Conservation (phyloP, 1,140 invertebrate genomes). For the Solen grandis region DNA sequence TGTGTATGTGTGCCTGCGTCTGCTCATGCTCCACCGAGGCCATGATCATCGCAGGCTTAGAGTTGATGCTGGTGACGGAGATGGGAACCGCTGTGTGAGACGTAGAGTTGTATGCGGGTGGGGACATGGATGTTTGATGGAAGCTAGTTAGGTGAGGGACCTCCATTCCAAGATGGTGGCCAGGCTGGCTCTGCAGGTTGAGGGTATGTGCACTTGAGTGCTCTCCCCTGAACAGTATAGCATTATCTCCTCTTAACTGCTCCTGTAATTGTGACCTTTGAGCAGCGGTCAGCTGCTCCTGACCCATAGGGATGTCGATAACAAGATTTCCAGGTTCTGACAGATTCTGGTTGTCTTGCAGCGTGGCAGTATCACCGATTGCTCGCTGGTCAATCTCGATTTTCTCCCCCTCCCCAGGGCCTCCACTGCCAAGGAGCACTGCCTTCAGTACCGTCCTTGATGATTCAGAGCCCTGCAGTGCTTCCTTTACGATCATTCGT, state of each 20-base stretch:
- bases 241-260: slow-evolving; percentile 7
- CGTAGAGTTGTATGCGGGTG: slow-evolving; percentile 10
- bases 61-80: not conserved
- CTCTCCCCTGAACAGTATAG: slow-evolving; percentile 7
- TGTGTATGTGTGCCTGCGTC: too few species aligned
- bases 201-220: not conserved
- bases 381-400: slow-evolving; percentile 8
- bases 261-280: slow-evolving; percentile 25
- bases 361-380: not conserved
- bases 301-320: slow-evolving; percentile 31
- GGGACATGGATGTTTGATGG: slow-evolving; percentile 4
- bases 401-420: too few species aligned
- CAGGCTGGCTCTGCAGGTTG: not conserved
- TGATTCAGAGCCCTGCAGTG: not conserved
- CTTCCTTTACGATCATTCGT: slow-evolving; percentile 35
- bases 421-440: too few species aligned
- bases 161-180: not conserved
- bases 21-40: not conserved
- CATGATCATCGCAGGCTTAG: slow-evolving; percentile 2
- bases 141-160: not conserved
- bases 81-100: slow-evolving; percentile 10
- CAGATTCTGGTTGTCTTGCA: not conserved
- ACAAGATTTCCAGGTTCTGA: slow-evolving; percentile 43
- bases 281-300: not conserved
- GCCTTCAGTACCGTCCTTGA: too few species aligned